phyloP scores from a whole-genome alignment of 2,888 invertebrate genomes.

The Microplitis manilae region DNA sequence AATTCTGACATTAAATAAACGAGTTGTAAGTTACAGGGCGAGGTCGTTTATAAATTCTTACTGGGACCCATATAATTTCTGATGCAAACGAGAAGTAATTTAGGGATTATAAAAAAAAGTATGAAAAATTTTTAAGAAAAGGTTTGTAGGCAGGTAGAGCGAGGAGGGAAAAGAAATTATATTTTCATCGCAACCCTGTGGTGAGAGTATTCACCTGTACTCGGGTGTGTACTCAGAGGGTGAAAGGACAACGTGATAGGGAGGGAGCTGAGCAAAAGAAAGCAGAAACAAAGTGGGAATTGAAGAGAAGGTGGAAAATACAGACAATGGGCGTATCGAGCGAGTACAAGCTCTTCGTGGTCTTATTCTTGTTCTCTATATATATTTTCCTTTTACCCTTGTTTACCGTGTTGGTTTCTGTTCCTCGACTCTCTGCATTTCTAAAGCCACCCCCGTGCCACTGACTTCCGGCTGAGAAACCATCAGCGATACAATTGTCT shows the following conservation, averaged over 20 bases:
- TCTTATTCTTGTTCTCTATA: background rate
- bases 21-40: conserved; percentile 37
- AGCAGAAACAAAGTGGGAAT: background rate
- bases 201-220: background rate
- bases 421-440: background rate
- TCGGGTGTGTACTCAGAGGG: conserved; percentile 11
- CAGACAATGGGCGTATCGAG: conserved; percentile 37
- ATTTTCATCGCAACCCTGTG: background rate
- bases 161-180: background rate
- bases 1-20: conserved; percentile 23
- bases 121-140: background rate
- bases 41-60: conserved; percentile 34
- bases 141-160: background rate
- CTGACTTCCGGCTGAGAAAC: conserved; percentile 1
- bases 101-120: background rate
- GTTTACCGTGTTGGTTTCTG: background rate
- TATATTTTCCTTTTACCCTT: background rate
- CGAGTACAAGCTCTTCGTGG: conserved; percentile 17
- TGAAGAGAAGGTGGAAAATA: conserved; percentile 13
- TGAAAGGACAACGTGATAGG: background rate
- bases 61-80: conserved; percentile 29
- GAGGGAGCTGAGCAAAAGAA: background rate
- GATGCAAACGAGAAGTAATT: conserved; percentile 21
- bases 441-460: background rate
- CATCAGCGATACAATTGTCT: conserved; percentile 8